Evolutionary conservation across 1,140 invertebrate genomes (phyloP).

Genomic region (Radopholus similis): DNA sequence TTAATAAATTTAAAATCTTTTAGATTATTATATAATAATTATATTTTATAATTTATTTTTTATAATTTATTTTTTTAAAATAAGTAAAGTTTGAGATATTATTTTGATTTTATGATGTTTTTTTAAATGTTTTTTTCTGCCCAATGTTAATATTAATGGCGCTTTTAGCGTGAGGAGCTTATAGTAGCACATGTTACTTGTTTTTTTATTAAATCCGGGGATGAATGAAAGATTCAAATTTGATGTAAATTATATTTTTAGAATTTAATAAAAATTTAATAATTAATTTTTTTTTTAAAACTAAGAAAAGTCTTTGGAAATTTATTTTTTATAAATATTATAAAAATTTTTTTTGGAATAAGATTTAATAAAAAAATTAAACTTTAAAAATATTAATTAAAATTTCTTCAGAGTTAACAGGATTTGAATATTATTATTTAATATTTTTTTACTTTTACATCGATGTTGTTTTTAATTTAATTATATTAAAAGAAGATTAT

Average conservation of each 20-base stretch:
- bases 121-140: constrained; percentile 31
- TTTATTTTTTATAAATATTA: constrained; percentile 26
- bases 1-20: background rate
- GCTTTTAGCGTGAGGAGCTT: constrained; percentile 33
- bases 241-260: constrained; percentile 32
- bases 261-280: constrained; percentile 47
- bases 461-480: constrained; percentile 34
- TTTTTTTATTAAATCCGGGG: constrained; percentile 34
- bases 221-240: constrained; percentile 30
- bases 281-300: constrained; percentile 32
- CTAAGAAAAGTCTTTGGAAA: constrained; percentile 44
- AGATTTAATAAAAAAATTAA: constrained; percentile 34
- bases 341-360: constrained; percentile 35
- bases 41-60: constrained; percentile 11
- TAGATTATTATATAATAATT: constrained; percentile 8
- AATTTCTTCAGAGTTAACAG: constrained; percentile 39
- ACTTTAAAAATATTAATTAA: constrained; percentile 29
- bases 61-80: constrained; percentile 16
- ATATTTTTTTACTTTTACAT: constrained; percentile 35
- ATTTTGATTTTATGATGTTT: constrained; percentile 13
- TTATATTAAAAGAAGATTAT: constrained; percentile 28
- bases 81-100: constrained; percentile 1
- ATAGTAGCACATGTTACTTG: constrained; percentile 38
- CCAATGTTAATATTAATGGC: constrained; percentile 34
- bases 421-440: constrained; percentile 31